phyloP scores from a whole-genome alignment of 2,888 invertebrate genomes.

The Physocephala rufipes region DNA sequence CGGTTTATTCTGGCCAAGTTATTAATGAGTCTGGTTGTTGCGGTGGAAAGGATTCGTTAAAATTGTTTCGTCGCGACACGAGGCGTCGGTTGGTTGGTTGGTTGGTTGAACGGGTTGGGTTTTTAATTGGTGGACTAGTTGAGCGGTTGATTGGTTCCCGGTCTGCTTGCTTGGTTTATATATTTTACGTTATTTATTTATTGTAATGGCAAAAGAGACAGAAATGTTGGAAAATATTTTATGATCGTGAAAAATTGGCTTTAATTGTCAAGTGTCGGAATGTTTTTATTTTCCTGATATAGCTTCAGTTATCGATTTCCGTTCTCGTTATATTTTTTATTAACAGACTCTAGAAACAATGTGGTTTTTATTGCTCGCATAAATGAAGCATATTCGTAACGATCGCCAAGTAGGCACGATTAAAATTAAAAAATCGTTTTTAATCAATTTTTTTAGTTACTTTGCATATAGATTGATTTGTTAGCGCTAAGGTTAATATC shows the following conservation, averaged over 20 bases:
- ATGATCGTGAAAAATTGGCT: conserved; percentile 8
- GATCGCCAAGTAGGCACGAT: too few species aligned
- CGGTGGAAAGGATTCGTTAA: conserved; percentile 19
- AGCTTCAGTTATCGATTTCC: neutral
- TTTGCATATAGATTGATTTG: too few species aligned
- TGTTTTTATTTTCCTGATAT: neutral
- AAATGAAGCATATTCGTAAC: neutral
- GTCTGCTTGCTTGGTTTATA: too few species aligned
- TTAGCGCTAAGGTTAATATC: too few species aligned
- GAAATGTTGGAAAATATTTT: neutral
- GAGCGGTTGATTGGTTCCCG: too few species aligned
- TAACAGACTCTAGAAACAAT: neutral
- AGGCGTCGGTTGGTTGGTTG: neutral
- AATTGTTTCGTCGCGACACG: neutral
- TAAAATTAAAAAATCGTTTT: too few species aligned
- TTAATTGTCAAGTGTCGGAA: conserved; percentile 9
- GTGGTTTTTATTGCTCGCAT: neutral
- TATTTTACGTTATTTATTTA: too few species aligned
- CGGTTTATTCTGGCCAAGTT: conserved; percentile 37
- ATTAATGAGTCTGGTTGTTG: conserved; percentile 27
- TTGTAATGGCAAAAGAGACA: too few species aligned
- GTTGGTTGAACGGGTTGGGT: neutral
- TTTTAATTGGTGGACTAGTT: neutral
- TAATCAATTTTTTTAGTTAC: too few species aligned
- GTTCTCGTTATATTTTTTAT: neutral